Conservation (phyloP, 2,888 invertebrate genomes). For the Lacanobia oleracea region DNA sequence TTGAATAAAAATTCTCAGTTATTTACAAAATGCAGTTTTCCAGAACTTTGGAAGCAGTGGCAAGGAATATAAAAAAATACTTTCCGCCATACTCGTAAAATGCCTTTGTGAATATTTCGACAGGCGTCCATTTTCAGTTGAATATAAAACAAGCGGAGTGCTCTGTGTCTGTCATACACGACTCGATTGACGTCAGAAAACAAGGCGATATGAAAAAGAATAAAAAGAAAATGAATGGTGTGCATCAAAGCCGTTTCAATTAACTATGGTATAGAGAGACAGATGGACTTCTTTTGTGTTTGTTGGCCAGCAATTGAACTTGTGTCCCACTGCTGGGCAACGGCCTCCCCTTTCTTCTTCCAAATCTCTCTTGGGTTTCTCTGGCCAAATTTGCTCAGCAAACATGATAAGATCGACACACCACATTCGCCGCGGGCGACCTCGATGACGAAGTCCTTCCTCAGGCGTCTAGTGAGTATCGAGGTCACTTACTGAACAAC, state of each 20-base stretch:
- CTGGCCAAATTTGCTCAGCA: too few species aligned
- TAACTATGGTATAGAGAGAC: background rate
- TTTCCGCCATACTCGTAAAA: constrained; percentile 18
- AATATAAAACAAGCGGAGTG: constrained; percentile 32
- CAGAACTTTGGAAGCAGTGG: background rate
- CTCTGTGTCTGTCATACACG: constrained; percentile 6
- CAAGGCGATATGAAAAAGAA: constrained; percentile 2
- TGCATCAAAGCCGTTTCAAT: background rate
- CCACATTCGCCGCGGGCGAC: too few species aligned
- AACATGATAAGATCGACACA: too few species aligned
- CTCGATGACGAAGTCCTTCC: too few species aligned
- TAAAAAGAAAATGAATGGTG: constrained; percentile 1
- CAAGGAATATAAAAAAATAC: constrained; percentile 19
- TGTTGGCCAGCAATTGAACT: too few species aligned
- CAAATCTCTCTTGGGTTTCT: too few species aligned
- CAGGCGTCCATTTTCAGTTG: constrained; percentile 27
- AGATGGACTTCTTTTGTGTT: background rate
- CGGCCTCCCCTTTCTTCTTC: too few species aligned
- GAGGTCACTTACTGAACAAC: too few species aligned
- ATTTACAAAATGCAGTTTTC: background rate
- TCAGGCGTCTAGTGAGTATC: too few species aligned
- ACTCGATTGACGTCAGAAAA: constrained; percentile 20
- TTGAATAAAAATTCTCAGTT: background rate
- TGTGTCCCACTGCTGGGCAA: too few species aligned
- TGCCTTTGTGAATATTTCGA: constrained; percentile 49